A percentile compares a stretch with the other conserved stretches of the same genome.
These are phyloP conservation scores for Aphelocoma californica DNA, from an alignment of 2,797 vertebrate genomes.

Conservation along the genomic window DNA sequence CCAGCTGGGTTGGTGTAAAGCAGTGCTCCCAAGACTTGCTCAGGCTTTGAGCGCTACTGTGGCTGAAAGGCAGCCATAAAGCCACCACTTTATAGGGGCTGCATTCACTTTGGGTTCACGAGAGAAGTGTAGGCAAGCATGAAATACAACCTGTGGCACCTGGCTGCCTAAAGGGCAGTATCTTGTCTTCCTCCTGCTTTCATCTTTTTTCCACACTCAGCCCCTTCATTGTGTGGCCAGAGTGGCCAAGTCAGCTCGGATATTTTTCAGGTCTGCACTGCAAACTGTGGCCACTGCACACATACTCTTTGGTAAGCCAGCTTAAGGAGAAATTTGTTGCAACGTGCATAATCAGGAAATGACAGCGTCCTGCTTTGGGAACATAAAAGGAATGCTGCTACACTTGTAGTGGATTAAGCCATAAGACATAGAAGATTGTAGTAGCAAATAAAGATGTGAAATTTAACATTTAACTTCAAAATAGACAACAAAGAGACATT, in stretches of 20 bases:
- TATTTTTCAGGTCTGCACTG: neutral
- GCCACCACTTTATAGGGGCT: neutral
- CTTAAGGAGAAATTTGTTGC: neutral
- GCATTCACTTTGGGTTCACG: neutral
- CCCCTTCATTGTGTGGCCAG: neutral
- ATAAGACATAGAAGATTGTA: neutral
- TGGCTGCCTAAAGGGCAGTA: neutral
- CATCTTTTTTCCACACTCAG: neutral
- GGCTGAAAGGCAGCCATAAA: neutral
- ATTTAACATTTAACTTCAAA: slow-evolving; percentile 18
- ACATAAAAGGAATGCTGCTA: neutral
- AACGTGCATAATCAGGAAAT: neutral
- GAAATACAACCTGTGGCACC: neutral
- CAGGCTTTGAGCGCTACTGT: neutral
- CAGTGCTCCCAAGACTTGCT: neutral
- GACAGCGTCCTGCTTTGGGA: neutral
- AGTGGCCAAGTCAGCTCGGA: neutral
- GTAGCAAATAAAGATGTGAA: neutral
- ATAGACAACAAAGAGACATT: neutral
- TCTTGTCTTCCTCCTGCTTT: neutral
- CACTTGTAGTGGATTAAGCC: neutral
- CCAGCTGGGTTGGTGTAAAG: neutral
- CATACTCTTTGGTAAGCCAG: neutral
- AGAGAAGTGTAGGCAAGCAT: neutral
- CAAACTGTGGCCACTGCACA: neutral